These are phyloP conservation scores for Actenoides hombroni DNA, from an alignment of 2,113 vertebrate species.

Conservation along the genomic window DNA sequence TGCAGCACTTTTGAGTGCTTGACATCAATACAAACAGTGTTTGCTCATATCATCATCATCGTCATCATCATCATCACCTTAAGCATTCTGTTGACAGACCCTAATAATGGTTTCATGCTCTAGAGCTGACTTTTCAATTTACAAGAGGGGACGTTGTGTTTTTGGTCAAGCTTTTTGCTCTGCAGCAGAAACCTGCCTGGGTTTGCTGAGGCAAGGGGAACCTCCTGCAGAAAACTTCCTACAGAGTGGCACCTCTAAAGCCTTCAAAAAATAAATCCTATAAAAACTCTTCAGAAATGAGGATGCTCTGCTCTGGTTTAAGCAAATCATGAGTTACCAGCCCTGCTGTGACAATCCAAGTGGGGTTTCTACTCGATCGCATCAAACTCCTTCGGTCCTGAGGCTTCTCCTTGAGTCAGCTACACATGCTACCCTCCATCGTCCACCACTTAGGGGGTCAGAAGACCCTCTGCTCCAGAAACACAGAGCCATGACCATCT, in stretches of 20 bases:
- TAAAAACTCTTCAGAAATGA: not conserved
- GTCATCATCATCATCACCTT: not conserved
- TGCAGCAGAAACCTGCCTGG: not conserved
- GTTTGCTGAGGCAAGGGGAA: not conserved
- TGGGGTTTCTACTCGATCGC: not conserved
- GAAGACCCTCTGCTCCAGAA: not conserved
- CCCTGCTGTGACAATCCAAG: not conserved
- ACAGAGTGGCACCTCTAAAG: not conserved
- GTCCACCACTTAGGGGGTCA: not conserved
- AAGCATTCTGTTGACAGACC: not conserved
- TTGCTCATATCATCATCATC: not conserved
- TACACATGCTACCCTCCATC: accelerated
- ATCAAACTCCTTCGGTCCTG: not conserved
- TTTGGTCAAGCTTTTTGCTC: not conserved
- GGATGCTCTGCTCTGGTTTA: not conserved
- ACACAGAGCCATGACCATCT: not conserved
- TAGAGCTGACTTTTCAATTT: not conserved
- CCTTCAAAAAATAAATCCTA: not conserved
- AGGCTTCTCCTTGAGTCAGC: not conserved
- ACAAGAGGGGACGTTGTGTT: not conserved
- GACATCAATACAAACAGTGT: not conserved
- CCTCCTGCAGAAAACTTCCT: not conserved
- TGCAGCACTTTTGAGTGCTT: not conserved
- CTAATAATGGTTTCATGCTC: not conserved
- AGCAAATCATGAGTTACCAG: not conserved